Conservation (phyloP, 2,888 invertebrate genomes). For the Osmoderma eremita region DNA sequence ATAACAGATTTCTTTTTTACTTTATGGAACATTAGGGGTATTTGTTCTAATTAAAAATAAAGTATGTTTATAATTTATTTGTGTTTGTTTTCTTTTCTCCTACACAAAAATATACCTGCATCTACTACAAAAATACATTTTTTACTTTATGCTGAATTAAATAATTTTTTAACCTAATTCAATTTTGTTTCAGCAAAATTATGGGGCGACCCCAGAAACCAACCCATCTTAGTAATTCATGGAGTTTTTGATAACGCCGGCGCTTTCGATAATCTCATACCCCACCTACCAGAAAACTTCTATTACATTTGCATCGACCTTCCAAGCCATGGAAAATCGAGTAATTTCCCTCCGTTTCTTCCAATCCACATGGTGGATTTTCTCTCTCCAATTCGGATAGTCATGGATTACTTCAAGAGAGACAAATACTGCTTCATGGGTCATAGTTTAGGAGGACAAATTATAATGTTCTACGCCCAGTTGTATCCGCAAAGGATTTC, state of each 20-base stretch:
- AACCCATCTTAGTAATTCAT: conserved; percentile 69
- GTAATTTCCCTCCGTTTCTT: conserved; percentile 63
- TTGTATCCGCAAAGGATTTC: conserved; percentile 34
- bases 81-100: no score
- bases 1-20: no score
- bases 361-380: conserved; percentile 58
- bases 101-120: no score
- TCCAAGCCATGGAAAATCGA: conserved; percentile 72
- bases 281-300: conserved; percentile 64
- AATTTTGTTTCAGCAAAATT: conserved; percentile 64
- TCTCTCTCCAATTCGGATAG: conserved; percentile 57
- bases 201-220: conserved; percentile 69
- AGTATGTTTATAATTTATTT: no score
- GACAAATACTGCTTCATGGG: conserved; percentile 58
- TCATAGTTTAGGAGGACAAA: conserved; percentile 54
- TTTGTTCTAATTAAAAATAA: no score
- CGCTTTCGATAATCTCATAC: conserved; percentile 69
- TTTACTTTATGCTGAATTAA: background rate
- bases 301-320: conserved; percentile 67
- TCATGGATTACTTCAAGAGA: conserved; percentile 55
- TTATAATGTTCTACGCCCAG: conserved; percentile 36
- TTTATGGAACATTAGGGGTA: no score
- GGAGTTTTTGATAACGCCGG: conserved; percentile 71
- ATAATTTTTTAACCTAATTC: background rate
- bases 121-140: no score